These are phyloP conservation scores for Microplitis demolitor DNA, from an alignment of 1,140 invertebrate species.

Conservation along the genomic window DNA sequence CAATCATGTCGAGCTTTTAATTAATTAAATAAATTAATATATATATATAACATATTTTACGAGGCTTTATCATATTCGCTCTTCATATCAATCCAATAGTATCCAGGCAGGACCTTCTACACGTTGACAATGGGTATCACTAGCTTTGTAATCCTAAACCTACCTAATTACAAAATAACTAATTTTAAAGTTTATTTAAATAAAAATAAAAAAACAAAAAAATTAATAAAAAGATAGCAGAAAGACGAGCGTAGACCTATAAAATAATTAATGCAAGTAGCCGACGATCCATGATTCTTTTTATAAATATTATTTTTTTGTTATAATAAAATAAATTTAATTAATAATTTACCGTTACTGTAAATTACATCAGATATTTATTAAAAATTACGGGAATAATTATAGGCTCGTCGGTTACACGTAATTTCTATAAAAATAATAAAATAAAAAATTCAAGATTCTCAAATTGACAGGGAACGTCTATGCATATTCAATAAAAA, in stretches of 20 bases:
- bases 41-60: neutral
- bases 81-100: constrained; percentile 14
- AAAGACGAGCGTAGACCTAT: constrained; percentile 50
- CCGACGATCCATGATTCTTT: constrained; percentile 18
- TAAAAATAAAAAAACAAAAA: constrained; percentile 39
- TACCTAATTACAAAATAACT: constrained; percentile 45
- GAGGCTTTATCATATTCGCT: constrained; percentile 3
- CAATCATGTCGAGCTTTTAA: constrained; percentile 8
- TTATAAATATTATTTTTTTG: constrained; percentile 3
- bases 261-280: constrained; percentile 27
- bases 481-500: constrained; percentile 20
- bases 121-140: constrained; percentile 31
- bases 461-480: constrained; percentile 1
- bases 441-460: neutral
- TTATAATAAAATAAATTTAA: neutral
- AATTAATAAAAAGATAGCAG: constrained; percentile 48
- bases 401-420: constrained; percentile 11
- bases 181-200: too few species aligned
- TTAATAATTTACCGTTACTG: neutral
- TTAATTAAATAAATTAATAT: neutral
- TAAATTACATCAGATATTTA: neutral
- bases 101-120: constrained; percentile 24
- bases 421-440: neutral
- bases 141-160: constrained; percentile 41
- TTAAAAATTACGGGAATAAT: too few species aligned